Conservation (phyloP, 2,797 vertebrate genomes). For the Microctenopoma steveboyesi region DNA sequence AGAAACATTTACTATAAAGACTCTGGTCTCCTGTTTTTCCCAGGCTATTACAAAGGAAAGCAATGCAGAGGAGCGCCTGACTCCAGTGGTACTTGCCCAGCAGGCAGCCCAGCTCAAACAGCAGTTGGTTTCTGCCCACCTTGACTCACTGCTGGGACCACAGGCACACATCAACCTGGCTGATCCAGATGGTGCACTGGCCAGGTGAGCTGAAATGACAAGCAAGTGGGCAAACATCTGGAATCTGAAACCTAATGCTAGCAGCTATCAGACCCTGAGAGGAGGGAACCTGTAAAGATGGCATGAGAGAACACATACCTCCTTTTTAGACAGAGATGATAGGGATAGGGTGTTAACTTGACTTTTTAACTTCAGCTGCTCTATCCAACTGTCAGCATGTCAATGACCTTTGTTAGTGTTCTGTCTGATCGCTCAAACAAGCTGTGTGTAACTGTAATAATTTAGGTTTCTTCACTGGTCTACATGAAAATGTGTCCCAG, state of each 20-base stretch:
- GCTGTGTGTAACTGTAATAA: too few relatives aligned
- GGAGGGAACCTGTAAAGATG: background rate
- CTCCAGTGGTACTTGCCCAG: slow-evolving; percentile 90
- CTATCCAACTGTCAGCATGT: too few relatives aligned
- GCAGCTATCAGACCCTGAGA: slow-evolving; percentile 19
- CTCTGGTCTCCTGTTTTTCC: background rate
- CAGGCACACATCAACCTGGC: slow-evolving; percentile 91
- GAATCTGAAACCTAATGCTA: background rate
- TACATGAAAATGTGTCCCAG: too few relatives aligned
- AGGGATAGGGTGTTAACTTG: too few relatives aligned
- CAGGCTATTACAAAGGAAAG: slow-evolving; percentile 89
- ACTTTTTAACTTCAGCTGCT: too few relatives aligned
- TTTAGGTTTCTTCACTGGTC: too few relatives aligned
- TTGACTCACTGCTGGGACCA: slow-evolving; percentile 89
- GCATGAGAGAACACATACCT: background rate
- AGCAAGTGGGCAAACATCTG: slow-evolving; percentile 5
- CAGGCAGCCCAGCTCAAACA: slow-evolving; percentile 92
- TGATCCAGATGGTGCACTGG: slow-evolving; percentile 92
- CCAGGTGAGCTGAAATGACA: slow-evolving; percentile 83
- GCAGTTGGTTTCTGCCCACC: slow-evolving; percentile 91
- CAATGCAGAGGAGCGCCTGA: slow-evolving; percentile 90
- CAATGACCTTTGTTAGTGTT: too few relatives aligned
- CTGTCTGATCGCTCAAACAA: too few relatives aligned
- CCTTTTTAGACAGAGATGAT: too few relatives aligned
- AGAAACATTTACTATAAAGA: background rate